Conservation (phyloP, 2,113 vertebrate species). For the Hippocampus mohnikei region DNA sequence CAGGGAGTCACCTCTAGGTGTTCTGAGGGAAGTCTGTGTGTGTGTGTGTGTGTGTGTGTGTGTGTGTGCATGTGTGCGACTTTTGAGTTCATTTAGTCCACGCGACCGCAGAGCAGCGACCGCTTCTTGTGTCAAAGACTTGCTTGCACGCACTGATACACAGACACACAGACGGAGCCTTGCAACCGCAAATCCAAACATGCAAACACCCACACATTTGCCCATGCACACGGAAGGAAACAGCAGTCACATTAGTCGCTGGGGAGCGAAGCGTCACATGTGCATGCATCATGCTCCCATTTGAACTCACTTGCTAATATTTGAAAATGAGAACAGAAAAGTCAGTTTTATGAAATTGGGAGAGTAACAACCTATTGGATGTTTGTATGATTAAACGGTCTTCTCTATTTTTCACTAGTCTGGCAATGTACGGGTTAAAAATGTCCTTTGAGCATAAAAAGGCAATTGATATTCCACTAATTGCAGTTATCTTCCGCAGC, state of each 20-base stretch:
- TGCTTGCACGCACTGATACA: conserved; percentile 14
- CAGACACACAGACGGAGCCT: conserved; percentile 23
- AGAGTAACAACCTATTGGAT: background rate
- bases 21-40: conserved; percentile 23
- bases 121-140: conserved; percentile 44
- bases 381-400: background rate
- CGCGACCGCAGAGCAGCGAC: conserved; percentile 34
- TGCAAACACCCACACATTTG: conserved; percentile 31
- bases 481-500: background rate
- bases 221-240: conserved; percentile 18
- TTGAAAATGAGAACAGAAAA: background rate
- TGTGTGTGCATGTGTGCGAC: conserved; percentile 5
- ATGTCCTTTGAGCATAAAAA: background rate
- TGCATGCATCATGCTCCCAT: background rate
- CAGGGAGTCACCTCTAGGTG: conserved; percentile 60
- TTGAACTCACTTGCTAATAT: background rate
- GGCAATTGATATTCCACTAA: background rate
- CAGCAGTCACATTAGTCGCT: background rate
- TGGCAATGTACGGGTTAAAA: background rate
- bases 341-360: background rate
- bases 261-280: background rate
- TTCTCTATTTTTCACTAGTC: background rate
- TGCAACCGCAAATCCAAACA: conserved; percentile 30
- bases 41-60: conserved; percentile 8
- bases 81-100: conserved; percentile 35